phyloP scores from a whole-genome alignment of 2,113 vertebrate genomes.

The Notarius lentiginosus region DNA sequence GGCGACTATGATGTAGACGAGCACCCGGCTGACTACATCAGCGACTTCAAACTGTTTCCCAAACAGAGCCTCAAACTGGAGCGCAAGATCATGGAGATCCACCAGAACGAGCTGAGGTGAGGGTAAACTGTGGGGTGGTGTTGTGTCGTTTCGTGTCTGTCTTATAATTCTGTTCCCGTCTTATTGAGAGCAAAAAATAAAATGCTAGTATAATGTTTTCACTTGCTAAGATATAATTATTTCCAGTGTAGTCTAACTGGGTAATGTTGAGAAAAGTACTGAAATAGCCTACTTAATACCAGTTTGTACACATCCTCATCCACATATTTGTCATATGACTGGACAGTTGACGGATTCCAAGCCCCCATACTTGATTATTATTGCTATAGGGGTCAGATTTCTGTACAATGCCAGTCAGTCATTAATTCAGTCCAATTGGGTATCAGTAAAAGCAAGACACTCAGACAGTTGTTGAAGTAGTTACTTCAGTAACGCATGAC shows the following conservation, averaged over 20 bases:
- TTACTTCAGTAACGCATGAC: background rate
- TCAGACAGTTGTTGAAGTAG: background rate
- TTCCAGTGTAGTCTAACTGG: background rate
- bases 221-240: background rate
- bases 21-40: slow-evolving; percentile 91
- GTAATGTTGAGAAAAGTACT: background rate
- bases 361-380: background rate
- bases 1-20: slow-evolving; percentile 94
- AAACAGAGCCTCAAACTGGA: slow-evolving; percentile 95
- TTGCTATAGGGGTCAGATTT: background rate
- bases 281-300: background rate
- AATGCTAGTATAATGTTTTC: background rate
- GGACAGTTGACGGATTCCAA: background rate
- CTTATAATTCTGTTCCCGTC: background rate
- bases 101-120: slow-evolving; percentile 94
- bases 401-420: background rate
- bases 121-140: background rate
- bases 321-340: background rate
- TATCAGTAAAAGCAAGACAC: background rate
- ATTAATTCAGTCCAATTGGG: background rate
- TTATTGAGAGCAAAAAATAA: background rate
- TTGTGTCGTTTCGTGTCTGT: background rate
- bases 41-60: slow-evolving; percentile 93
- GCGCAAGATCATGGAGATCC: slow-evolving; percentile 93
- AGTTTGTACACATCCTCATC: background rate